Evolutionary conservation across 2,888 invertebrate genomes (phyloP), one percentile per base, ranked within the genome.

Genomic region (Callosobruchus maculatus): DNA sequence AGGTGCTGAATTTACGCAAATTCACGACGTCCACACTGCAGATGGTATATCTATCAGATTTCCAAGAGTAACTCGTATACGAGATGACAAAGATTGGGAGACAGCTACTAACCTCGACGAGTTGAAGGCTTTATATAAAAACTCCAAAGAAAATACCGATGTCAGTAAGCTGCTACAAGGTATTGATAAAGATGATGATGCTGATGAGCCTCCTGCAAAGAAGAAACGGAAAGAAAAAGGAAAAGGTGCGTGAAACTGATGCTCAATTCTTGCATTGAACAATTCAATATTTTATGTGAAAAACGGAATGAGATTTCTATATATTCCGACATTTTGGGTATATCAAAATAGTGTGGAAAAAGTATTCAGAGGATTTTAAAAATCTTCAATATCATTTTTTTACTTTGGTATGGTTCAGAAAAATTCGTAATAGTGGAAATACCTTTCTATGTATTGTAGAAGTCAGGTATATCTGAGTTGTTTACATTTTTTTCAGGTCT

Each of bases 1-100:
- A 49, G 96, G 94, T 0, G 94, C 94, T 0, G 94, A 94, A 86
- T 91, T 94, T 79, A 93, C 94, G 0, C 92, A 93, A 85, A 49
- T 49, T 13, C 93, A 94, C 1, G 93, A 93, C 74, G 90, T 94
- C 5, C 98, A 98, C 84, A 97, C 97, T 0, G 97, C 97, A 0
- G 93, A 94, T 81, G 97, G 97, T 0, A 97, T 98, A 82, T 97
- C 97, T 2, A 81, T 82, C 70, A 89, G 98, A 73, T 98, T 98
- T 88, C 98, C 98, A 0, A 90, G 98, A 79, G 95, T 98, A 0
- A 94, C 94, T 0, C 90, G 90, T 79, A 92, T 97, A 77, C 90
- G 98, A 73, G 88, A 91, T 73, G 98, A 98, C 85, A 98, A 98
- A 87, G 88, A 91, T 75, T 96, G 96, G 92, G 87, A 93, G 80